A percentile compares a stretch with the other conserved stretches of the same genome.
These are phyloP conservation scores for Semotilus atromaculatus DNA, from an alignment of 2,797 vertebrate species.

Conservation along the genomic window DNA sequence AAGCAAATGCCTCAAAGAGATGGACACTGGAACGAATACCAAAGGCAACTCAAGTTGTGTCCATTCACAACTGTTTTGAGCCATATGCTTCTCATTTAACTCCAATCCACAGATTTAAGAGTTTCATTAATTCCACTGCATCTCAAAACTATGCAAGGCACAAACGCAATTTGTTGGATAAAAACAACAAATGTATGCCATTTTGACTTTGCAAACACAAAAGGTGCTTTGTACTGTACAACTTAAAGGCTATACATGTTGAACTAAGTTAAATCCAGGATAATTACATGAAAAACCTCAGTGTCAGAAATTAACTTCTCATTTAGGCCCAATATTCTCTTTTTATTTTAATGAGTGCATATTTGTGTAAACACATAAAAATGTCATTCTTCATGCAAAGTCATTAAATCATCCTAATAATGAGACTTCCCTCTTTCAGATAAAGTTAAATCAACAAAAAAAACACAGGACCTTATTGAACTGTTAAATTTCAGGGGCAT, in stretches of 20 bases:
- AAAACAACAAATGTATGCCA: neutral
- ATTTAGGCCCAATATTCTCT: neutral
- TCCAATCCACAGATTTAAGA: conserved; percentile 8
- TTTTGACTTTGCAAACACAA: conserved; percentile 14
- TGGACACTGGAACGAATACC: conserved; percentile 23
- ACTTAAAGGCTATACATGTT: neutral
- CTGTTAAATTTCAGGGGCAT: neutral
- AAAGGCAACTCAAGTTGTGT: conserved; percentile 32
- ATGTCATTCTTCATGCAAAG: neutral
- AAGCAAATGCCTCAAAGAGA: conserved; percentile 35
- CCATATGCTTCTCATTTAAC: conserved; percentile 48
- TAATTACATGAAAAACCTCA: conserved; percentile 9
- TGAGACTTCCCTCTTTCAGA: neutral
- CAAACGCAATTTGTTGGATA: neutral
- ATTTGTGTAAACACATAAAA: neutral
- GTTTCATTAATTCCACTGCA: conserved; percentile 3
- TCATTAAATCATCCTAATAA: neutral
- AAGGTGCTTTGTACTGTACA: neutral
- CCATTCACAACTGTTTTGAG: conserved; percentile 29
- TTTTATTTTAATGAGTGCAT: neutral
- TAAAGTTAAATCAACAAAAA: neutral
- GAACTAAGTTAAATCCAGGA: neutral
- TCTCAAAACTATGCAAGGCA: conserved; percentile 7
- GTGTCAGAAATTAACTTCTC: neutral
- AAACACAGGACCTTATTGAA: neutral